Evolutionary conservation across 2,113 vertebrate species (phyloP), one percentile per base, ranked within the genome.

Genomic region (Sceloporus tristichus): DNA sequence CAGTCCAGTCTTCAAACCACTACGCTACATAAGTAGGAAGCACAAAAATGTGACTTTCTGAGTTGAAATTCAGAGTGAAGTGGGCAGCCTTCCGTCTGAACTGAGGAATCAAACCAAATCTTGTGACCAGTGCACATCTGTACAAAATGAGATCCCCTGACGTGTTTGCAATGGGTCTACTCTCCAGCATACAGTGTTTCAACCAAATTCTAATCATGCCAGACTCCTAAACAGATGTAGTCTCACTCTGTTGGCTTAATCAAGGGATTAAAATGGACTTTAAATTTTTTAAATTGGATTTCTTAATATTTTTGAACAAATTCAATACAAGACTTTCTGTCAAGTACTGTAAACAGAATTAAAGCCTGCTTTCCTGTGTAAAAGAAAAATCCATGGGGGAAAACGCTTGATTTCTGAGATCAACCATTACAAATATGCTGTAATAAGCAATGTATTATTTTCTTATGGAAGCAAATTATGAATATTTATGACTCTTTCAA

Each of bases 401-500:
- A 59, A 74, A 53, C 19, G 19, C 13, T 59, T 85, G 11, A 85
- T 75, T 74, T 59, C 11, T 85, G 71, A 85, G 25, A 34, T 85
- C 34, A 76, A 65, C 38, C 62, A 71, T 71, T 54, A 23, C 65
- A 62, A 85, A 19, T 42, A 42, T 65, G 84, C 73, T 77, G 40
- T 18, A 78, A 48, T 77, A 66, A 38, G 16, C 14, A 8, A 54
- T 73, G 27, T 21, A 62, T 54, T 77, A n/a, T 85, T 29, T 77
- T 66, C 34, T 14, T 66, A 29, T 68, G 21, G n/a, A 29, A 27
- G 85, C 9, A 53, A 66, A 78, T 66, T 66, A 48, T 66, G 19
- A 53, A 53, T 85, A 85, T 85, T 82, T 81, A 81, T 40, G 56
- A 65, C 34, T 81, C n/a, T 81, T 38, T 40, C 18, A 82, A 19